A percentile compares a stretch with the other conserved stretches of the same genome.
Evolutionary conservation across 2,888 invertebrate genomes (phyloP).

Genomic region (Agonopterix subpropinquella): DNA sequence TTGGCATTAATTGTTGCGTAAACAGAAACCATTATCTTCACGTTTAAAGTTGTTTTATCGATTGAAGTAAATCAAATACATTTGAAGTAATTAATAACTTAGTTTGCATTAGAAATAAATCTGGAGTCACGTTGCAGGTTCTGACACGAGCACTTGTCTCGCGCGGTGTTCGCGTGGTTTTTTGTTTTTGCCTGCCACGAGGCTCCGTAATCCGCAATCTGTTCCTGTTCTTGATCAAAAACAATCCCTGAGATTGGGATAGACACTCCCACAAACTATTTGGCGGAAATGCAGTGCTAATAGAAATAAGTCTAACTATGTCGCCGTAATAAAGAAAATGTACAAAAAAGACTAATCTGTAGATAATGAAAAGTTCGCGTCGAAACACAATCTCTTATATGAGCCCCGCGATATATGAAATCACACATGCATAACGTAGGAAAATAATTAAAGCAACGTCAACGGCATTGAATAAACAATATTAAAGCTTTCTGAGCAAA

Average conservation of each 20-base stretch:
- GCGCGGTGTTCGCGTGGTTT: no score
- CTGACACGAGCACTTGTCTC: no score
- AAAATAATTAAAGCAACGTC: constrained; percentile 60
- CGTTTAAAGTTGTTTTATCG: constrained; percentile 10
- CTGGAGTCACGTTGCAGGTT: no score
- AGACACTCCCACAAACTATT: no score
- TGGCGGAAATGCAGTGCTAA: no score
- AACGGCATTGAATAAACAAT: constrained; percentile 39
- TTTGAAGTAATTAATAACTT: not conserved
- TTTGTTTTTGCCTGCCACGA: no score
- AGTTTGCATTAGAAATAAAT: not conserved
- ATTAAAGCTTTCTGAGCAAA: constrained; percentile 36
- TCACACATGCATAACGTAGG: constrained; percentile 44
- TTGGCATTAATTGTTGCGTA: constrained; percentile 13
- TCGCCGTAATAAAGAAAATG: no score
- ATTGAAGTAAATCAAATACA: constrained; percentile 10
- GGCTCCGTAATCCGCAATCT: no score
- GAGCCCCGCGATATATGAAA: constrained; percentile 27
- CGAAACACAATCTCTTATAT: constrained; percentile 30
- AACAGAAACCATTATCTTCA: constrained; percentile 14
- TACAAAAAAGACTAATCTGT: constrained; percentile 13
- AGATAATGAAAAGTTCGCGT: constrained; percentile 17
- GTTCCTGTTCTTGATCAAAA: no score
- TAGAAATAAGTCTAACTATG: not conserved
- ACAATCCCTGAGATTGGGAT: no score